Percentiles rank a stretch among this genome's conserved stretches.
phyloP scores from a whole-genome alignment of 1,140 invertebrate genomes.

The Platorchestia sp. region DNA sequence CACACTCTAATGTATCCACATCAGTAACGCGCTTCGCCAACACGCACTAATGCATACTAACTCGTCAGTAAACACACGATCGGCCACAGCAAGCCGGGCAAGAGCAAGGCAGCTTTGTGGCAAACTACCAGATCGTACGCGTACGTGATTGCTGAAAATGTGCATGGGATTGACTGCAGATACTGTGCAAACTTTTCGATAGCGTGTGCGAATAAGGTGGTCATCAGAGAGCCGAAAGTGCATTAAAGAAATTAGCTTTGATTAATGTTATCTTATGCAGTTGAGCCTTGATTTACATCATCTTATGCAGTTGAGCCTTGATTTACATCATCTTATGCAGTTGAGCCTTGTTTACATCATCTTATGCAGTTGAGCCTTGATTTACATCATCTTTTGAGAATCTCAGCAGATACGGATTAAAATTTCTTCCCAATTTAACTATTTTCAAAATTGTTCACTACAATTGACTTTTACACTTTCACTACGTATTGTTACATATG shows the following conservation, averaged over 20 bases:
- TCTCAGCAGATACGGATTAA: too few relatives aligned
- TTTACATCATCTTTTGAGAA: too few relatives aligned
- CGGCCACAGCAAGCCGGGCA: background rate
- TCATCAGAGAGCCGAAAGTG: background rate
- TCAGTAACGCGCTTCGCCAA: constrained; percentile 13
- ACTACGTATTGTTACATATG: too few relatives aligned
- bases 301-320: too few relatives aligned
- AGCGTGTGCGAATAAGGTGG: background rate
- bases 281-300: too few relatives aligned
- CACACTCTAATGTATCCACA: constrained; percentile 49
- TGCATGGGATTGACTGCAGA: background rate
- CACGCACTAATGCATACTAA: constrained; percentile 46
- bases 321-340: too few relatives aligned
- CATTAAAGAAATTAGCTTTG: background rate
- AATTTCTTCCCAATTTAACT: too few relatives aligned
- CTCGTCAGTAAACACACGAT: background rate
- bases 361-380: too few relatives aligned
- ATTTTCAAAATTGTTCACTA: too few relatives aligned
- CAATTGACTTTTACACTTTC: too few relatives aligned
- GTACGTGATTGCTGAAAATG: background rate
- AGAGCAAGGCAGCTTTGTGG: background rate
- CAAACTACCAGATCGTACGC: background rate
- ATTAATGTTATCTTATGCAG: too few relatives aligned
- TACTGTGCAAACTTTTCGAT: background rate
- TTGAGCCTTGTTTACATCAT: too few relatives aligned